Percentiles rank a stretch among this genome's conserved stretches.
Evolutionary conservation across 2,113 vertebrate species (phyloP).

Genomic region (Toxotes jaculatrix): DNA sequence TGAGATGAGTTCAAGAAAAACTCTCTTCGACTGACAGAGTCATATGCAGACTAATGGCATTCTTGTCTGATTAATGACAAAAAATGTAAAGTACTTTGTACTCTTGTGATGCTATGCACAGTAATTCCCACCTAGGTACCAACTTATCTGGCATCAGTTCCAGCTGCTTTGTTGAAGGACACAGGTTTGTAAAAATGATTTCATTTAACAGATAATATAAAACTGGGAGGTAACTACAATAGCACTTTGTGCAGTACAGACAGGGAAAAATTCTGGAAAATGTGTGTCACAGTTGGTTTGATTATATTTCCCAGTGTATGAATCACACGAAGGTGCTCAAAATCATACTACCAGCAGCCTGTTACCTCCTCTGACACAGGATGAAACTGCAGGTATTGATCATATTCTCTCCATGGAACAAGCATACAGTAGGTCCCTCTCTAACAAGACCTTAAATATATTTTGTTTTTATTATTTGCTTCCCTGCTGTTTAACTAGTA

Average conservation of each 20-base stretch:
- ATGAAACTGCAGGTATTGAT: slow-evolving; percentile 3
- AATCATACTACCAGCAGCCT: background rate
- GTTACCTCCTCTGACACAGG: slow-evolving; percentile 44
- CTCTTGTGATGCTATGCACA: background rate
- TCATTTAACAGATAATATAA: background rate
- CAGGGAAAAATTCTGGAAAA: background rate
- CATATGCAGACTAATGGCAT: background rate
- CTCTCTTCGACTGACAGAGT: background rate
- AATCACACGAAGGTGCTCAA: slow-evolving; percentile 19
- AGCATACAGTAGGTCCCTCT: slow-evolving; percentile 31
- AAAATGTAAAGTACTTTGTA: background rate
- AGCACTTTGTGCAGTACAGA: background rate
- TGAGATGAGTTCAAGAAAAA: slow-evolving; percentile 18
- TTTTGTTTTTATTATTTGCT: background rate
- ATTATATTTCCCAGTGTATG: slow-evolving; percentile 4
- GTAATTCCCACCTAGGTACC: slow-evolving; percentile 60
- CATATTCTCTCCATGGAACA: background rate
- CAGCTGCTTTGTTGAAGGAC: slow-evolving; percentile 52
- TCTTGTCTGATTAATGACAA: background rate
- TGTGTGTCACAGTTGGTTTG: background rate
- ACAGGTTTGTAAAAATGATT: slow-evolving; percentile 57
- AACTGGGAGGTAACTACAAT: background rate
- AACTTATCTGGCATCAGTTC: slow-evolving; percentile 49
- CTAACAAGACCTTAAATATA: background rate
- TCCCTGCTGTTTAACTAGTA: background rate